Percentiles rank a stretch among this genome's conserved stretches.
These are phyloP conservation scores for Apogon hyalosoma DNA, from an alignment of 2,797 vertebrate genomes.

Conservation along the genomic window DNA sequence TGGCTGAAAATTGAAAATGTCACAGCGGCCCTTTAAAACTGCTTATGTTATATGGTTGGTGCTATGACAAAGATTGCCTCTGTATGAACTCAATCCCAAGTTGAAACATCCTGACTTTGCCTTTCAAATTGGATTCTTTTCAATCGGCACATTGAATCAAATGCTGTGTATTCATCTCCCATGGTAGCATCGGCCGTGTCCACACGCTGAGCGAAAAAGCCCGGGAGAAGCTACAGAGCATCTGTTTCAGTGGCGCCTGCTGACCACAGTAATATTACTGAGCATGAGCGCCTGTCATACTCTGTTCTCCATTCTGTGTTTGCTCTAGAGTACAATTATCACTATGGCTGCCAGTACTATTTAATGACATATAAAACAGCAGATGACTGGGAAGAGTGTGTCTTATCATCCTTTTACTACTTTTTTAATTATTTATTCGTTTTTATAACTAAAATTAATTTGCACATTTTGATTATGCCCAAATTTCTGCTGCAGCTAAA, in stretches of 20 bases:
- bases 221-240: constrained; percentile 40
- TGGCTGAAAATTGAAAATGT: constrained; percentile 63
- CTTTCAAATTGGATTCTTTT: constrained; percentile 65
- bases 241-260: constrained; percentile 46
- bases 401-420: neutral
- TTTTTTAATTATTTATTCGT: too few species aligned
- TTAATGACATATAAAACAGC: constrained; percentile 14
- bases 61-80: constrained; percentile 45
- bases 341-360: constrained; percentile 18
- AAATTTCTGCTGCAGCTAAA: too few species aligned
- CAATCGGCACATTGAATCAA: constrained; percentile 50
- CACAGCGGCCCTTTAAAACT: constrained; percentile 53
- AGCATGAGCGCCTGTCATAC: constrained; percentile 28
- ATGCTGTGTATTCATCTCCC: constrained; percentile 36
- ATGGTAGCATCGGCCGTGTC: constrained; percentile 31
- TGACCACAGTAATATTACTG: constrained; percentile 46
- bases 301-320: neutral
- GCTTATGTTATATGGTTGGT: constrained; percentile 47
- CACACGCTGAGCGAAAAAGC: constrained; percentile 17
- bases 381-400: neutral
- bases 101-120: constrained; percentile 51
- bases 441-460: too few species aligned
- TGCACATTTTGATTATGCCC: too few species aligned
- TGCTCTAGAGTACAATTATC: constrained; percentile 38
- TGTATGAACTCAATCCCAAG: constrained; percentile 51